A percentile compares a stretch with the other conserved stretches of the same genome.
Conservation (phyloP, 2,113 vertebrate genomes). For the Rousettus leschenaultii region DNA sequence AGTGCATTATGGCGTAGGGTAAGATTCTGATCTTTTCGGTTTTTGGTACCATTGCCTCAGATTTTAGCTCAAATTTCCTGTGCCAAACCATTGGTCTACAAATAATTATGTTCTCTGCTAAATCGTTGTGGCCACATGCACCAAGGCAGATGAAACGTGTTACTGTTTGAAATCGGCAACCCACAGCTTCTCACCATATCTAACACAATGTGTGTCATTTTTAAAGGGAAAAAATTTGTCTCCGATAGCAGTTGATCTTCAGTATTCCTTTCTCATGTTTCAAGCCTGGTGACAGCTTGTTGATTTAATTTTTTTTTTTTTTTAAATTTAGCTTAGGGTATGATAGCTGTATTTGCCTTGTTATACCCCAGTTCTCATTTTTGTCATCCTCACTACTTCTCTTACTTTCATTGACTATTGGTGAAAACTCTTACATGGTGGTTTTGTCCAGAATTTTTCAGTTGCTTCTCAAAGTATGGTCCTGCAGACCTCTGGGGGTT, state of each 20-base stretch:
- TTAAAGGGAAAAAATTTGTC: neutral
- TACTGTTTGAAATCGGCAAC: neutral
- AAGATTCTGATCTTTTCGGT: slow-evolving; percentile 29
- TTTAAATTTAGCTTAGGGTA: neutral
- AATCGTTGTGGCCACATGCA: neutral
- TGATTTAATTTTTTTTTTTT: neutral
- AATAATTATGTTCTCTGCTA: slow-evolving; percentile 56
- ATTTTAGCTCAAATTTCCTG: slow-evolving; percentile 70
- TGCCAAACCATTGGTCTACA: slow-evolving; percentile 55
- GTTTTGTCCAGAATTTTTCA: slow-evolving; percentile 13
- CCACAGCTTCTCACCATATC: neutral
- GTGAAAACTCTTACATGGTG: neutral
- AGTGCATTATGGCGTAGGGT: neutral
- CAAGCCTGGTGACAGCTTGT: neutral
- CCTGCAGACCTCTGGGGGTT: neutral
- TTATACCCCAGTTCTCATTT: neutral
- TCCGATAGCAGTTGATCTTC: neutral
- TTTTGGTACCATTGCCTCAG: neutral
- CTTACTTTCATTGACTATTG: neutral
- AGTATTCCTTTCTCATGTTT: neutral
- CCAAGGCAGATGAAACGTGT: neutral
- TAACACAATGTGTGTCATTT: neutral
- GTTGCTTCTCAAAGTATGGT: neutral
- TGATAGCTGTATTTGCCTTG: neutral
- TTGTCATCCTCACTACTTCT: neutral